phyloP scores from a whole-genome alignment of 2,888 invertebrate species.

The Teinopalpus imperialis region DNA sequence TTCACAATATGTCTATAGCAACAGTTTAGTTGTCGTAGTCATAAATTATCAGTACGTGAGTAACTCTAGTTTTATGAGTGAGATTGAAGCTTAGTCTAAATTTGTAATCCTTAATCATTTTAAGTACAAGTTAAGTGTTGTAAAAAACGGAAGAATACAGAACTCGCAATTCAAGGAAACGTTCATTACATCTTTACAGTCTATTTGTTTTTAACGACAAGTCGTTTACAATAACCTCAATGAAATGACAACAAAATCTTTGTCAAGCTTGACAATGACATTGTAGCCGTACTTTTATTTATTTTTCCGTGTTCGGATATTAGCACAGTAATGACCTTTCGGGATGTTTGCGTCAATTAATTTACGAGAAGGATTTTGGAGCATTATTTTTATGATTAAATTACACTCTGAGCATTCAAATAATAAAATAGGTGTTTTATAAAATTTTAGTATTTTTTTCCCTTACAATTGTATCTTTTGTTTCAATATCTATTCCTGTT shows the following conservation, averaged over 20 bases:
- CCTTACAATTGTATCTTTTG: no score
- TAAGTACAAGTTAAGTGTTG: not conserved
- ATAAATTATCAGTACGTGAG: no score
- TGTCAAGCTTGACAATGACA: not conserved
- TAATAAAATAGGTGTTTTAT: no score
- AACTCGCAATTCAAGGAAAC: conserved; percentile 9
- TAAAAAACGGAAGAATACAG: conserved; percentile 7
- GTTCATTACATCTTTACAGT: not conserved
- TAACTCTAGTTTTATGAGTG: no score
- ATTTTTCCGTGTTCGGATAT: conserved; percentile 8
- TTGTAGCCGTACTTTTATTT: conserved; percentile 8
- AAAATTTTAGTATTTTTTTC: no score
- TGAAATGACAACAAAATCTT: conserved; percentile 7
- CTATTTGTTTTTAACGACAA: conserved; percentile 12
- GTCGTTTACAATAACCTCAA: conserved; percentile 10
- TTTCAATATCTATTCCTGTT: no score
- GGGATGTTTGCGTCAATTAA: not conserved
- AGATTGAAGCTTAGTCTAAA: not conserved
- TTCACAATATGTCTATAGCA: no score
- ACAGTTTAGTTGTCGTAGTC: no score
- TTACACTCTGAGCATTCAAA: no score
- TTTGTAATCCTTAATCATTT: not conserved
- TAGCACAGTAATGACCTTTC: not conserved
- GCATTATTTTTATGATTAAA: not conserved
- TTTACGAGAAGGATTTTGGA: not conserved